Evolutionary conservation across 1,140 invertebrate genomes (phyloP), one percentile per base, ranked within the genome.

Genomic region (Andricus grossulariae): DNA sequence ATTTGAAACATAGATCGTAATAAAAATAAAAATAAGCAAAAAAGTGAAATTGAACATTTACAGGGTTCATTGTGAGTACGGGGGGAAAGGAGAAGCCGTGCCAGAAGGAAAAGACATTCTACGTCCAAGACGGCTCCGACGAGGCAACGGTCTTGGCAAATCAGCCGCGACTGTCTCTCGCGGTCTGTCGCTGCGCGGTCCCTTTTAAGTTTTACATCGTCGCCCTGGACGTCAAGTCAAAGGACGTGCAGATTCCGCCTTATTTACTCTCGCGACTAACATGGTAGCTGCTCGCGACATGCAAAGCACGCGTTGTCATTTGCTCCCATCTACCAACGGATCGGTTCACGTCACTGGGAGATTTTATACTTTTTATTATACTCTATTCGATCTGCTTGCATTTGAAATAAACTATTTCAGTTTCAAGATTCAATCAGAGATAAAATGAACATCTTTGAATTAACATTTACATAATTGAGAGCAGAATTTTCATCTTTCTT

Each of bases 251-350:
- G 85, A 88, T 87, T 87, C 83, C 82, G 80, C 82, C 83, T 88
- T 87, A 86, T 88, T 88, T 88, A 87, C 86, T 87, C 83, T 78
- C 71, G 81, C 82, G 66, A 32, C 78, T 57, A 74, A 73, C 78
- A 71, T 55, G 78, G 78, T 77, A 78, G 82, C 80, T 75, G 54
- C 71, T 71, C 85, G 86, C 87, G 82, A 86, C 86, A 88, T 88
- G 87, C 87, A 86, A 87, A 87, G 86, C 87, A 86, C 83, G 87
- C 85, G 79, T 87, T 87, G 86, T 88, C 87, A 87, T 88, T 88
- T 86, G 82, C 86, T 88, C 80, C 85, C 86, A 87, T 88, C 87
- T 87, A 66, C 74, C 78, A 80, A 73, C 78, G 82, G 85, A 86
- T 87, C 83, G 81, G 80, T 87, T 88, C 85, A 82, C 84, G 81